Conservation (phyloP, 2,888 invertebrate genomes). For the Megastigmus dorsalis region DNA sequence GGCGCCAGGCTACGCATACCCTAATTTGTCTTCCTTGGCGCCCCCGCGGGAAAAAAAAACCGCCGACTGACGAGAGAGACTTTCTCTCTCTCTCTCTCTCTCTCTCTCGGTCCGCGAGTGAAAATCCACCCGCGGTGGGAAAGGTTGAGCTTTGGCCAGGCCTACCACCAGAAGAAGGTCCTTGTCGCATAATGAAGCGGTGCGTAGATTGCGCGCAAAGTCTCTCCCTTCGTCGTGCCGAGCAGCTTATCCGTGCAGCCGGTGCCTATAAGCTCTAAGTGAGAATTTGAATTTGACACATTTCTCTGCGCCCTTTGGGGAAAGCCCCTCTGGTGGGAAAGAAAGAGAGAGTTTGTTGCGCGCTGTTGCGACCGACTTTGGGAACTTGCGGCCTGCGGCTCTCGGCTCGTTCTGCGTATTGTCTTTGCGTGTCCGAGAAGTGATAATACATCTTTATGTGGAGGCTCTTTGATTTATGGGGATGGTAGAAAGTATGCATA, state of each 20-base stretch:
- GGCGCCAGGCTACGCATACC: not conserved
- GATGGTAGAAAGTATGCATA: not conserved
- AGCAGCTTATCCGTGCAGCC: not conserved
- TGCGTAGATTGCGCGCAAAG: not conserved
- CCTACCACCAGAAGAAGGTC: too few relatives aligned
- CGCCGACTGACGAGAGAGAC: too few relatives aligned
- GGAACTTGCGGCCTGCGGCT: too few relatives aligned
- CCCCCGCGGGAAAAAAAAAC: too few relatives aligned
- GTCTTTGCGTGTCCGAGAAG: not conserved
- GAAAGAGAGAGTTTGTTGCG: not conserved
- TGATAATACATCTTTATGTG: conserved; percentile 1
- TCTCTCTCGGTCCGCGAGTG: not conserved
- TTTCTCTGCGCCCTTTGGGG: not conserved
- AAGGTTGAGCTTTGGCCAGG: too few relatives aligned
- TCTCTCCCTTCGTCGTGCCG: too few relatives aligned
- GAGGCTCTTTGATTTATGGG: conserved; percentile 12
- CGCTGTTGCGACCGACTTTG: not conserved
- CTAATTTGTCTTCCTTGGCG: conserved; percentile 13
- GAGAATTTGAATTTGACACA: conserved; percentile 5
- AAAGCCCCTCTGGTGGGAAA: not conserved
- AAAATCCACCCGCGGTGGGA: not conserved
- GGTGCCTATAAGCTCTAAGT: too few relatives aligned
- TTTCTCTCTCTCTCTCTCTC: not conserved
- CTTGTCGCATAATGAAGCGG: conserved; percentile 19
- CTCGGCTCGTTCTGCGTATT: not conserved